Base-by-base conservation (phyloP, 2,797 vertebrate genomes). In the Sternarchorhynchus goeldii region DNA sequence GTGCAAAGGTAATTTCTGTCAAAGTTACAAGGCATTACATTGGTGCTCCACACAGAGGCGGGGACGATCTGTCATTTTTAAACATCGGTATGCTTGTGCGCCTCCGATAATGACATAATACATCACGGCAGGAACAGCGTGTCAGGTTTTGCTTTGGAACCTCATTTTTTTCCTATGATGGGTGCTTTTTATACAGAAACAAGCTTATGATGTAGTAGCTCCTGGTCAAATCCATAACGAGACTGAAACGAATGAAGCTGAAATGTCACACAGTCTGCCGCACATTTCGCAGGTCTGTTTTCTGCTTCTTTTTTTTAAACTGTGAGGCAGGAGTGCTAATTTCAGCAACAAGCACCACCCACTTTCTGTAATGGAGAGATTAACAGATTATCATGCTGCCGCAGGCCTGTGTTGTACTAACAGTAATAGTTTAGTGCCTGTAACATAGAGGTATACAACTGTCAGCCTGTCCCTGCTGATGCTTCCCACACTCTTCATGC, bases 1-100 rank as follows among this genome's bases (percentile, higher is more conserved):
- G 96, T 83, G 93, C 95, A 81, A 96, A 96, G 95, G 96, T 97
- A 94, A 87, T 81, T 80, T 81, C 75, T 76, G 36, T 75, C 79
- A 79, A 75, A 77, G 69, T 81, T 75, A 80, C 82, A 76, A 64
- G 71, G 65, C 79, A 85, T 77, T 83, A 76, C 64, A 58, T 70
- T 21, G 60, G 74, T 68, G 68, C 74, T 83, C 73, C 20, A 76
- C 74, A 78, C 67, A 59, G n/a, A 69, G 65, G 56, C 70, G 66
- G 68, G 41, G 50, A 70, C 81, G 78, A 81, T 83, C 76, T 57
- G 68, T 85, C 76, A 77, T 74, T 83, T 57, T 75, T 75, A 78
- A 85, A 76, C 80, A 77, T 78, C 67, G 69, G 73, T 70, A 73
- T n/a, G 75, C 72, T 45, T 73, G 53, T 80, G 70, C 60, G 79